Evolutionary conservation across 2,888 invertebrate genomes (phyloP).

Genomic region (Eristalis pertinax): DNA sequence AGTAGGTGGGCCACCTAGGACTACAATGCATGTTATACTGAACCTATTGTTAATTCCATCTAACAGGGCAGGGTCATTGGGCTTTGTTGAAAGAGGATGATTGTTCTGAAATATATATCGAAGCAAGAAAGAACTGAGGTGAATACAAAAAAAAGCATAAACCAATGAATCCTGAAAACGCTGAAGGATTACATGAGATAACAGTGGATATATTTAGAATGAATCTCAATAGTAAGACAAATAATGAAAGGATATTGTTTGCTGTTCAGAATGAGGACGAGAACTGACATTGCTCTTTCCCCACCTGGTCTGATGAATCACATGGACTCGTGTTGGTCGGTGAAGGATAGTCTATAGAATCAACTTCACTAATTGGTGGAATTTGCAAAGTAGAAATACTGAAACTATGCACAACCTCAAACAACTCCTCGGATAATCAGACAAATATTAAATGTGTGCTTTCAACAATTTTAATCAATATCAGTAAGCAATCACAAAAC

Average conservation of each 20-base stretch:
- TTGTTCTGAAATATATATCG: not conserved
- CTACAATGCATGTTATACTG: conserved; percentile 51
- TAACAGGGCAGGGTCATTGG: conserved; percentile 50
- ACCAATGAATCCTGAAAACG: conserved; percentile 54
- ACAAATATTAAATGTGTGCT: too few relatives aligned
- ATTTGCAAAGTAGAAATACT: too few relatives aligned
- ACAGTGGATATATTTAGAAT: conserved; percentile 54
- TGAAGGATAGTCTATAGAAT: too few relatives aligned
- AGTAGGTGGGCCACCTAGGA: conserved; percentile 55
- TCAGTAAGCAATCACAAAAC: too few relatives aligned
- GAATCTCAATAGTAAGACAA: conserved; percentile 42
- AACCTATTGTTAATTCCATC: conserved; percentile 57
- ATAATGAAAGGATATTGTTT: conserved; percentile 34
- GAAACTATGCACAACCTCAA: too few relatives aligned
- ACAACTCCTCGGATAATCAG: too few relatives aligned
- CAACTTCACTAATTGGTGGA: not conserved
- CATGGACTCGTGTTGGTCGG: too few relatives aligned
- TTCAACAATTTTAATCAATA: too few relatives aligned
- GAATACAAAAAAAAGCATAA: not conserved
- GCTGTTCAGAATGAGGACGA: not conserved
- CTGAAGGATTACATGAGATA: conserved; percentile 63
- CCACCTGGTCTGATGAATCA: not conserved
- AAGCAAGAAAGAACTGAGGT: not conserved
- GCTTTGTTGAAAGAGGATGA: conserved; percentile 37
- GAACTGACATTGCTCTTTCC: not conserved